Base-by-base conservation (phyloP, 2,113 vertebrate genomes). In the Nothobranchius furzeri region DNA sequence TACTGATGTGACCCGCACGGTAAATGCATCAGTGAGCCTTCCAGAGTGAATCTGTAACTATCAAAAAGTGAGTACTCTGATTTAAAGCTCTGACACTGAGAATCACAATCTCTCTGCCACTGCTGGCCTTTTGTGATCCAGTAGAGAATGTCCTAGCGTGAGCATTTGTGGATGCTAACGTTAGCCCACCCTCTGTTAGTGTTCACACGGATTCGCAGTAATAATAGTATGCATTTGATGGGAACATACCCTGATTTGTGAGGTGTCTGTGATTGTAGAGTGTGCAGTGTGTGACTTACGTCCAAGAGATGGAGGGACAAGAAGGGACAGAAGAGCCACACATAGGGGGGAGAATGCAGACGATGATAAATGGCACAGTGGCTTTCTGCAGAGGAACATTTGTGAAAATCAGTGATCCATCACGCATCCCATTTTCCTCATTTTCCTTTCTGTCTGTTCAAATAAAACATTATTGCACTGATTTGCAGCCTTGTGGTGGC, bases 281-380 rank as follows among this genome's bases (percentile, higher is more conserved):
- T 55, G 12, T 79, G 56, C 12, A 2, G 43, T 45, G 9, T 55
- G 14, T 78, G 53, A 92, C 92, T 93, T 87, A 93, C 92, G 87
- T 78, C 87, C 90, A 9, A 85, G 68, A 24, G 83, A 85, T 30
- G 88, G 85, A 54, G 79, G 1, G 6, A 88, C 57, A 43, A 91
- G 73, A 6, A 89, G n/a, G n/a, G 76, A 79, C 48, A 91, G 76
- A 30, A 92, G 84, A 64, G 70, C 79, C 75, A 86, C 4, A 2
- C 53, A 78, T 50, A 69, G 45, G 25, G 68, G 70, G 15, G 73
- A 25, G 67, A 0, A 62, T 13, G 67, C 51, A 9, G 20, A 64
- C 75, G 72, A 56, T 45, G 51, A 36, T 2, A 6, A 69, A 48
- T n/a, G 54, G 75, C 69, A 20, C 5, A 30, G 65, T n/a, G 25